Evolutionary conservation across 2,113 vertebrate genomes (phyloP).

Genomic region (Caloenas nicobarica): DNA sequence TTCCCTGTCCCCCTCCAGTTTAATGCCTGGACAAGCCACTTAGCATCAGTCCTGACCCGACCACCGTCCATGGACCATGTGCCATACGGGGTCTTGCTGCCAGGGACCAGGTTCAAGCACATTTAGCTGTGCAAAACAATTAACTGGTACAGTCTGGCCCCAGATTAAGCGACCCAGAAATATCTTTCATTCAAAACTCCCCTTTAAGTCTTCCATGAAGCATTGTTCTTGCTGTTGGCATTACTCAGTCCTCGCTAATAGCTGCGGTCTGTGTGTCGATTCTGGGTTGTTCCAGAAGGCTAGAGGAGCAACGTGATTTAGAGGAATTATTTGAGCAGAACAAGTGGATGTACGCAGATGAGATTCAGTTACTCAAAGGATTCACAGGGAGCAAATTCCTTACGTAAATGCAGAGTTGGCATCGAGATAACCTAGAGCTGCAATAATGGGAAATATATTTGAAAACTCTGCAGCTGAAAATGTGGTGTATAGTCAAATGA

Average conservation of each 20-base stretch:
- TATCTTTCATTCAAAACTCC: neutral
- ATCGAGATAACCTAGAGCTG: neutral
- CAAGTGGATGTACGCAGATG: neutral
- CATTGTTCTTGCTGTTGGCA: neutral
- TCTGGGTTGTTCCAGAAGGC: neutral
- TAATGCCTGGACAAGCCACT: neutral
- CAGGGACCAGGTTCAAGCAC: neutral
- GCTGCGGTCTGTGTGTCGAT: neutral
- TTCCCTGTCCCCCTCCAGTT: neutral
- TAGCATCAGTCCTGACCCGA: neutral
- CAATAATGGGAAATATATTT: neutral
- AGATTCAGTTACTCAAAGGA: neutral
- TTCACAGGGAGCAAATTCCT: neutral
- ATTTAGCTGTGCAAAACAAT: neutral
- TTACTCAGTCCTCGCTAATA: neutral
- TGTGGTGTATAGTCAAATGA: neutral
- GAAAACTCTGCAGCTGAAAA: neutral
- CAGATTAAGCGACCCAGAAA: neutral
- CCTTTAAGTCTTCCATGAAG: neutral
- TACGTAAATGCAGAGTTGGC: neutral
- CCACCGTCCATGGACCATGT: accelerated
- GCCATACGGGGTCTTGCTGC: neutral
- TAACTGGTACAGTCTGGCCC: neutral
- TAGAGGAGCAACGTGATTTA: neutral
- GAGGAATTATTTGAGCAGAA: neutral